A percentile compares a stretch with the other conserved stretches of the same genome.
Evolutionary conservation across 1,140 invertebrate species (phyloP).

Genomic region (Brachystomella parvula): DNA sequence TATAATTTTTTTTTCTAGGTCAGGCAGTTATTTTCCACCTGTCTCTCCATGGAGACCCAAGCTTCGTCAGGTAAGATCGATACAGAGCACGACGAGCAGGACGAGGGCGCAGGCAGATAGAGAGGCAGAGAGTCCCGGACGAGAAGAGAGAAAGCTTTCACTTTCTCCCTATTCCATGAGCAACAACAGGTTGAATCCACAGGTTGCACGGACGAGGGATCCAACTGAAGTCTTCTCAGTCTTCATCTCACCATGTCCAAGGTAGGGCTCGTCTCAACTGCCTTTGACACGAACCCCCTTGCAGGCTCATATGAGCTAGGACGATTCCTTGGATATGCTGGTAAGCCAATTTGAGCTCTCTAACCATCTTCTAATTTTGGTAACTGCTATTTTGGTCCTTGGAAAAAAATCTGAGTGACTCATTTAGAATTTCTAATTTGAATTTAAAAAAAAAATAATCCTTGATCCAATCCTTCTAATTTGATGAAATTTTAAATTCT

Average conservation of each 20-base stretch:
- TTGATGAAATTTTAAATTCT: too few relatives aligned
- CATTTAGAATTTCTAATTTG: too few relatives aligned
- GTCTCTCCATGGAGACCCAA: not conserved
- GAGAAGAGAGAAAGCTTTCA: not conserved
- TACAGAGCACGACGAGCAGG: not conserved
- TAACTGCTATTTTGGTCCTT: too few relatives aligned
- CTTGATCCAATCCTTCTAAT: too few relatives aligned
- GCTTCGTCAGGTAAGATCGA: not conserved
- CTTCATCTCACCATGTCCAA: not conserved
- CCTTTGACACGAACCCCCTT: conserved; percentile 1
- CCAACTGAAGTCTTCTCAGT: too few relatives aligned
- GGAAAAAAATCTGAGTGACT: too few relatives aligned
- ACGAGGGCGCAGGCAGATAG: not conserved
- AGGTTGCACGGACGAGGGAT: conserved; percentile 3
- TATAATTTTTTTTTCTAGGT: conserved; percentile 7
- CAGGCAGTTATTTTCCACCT: conserved; percentile 6
- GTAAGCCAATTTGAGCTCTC: too few relatives aligned
- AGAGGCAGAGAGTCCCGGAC: not conserved
- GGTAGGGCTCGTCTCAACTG: not conserved
- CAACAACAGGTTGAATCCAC: conserved; percentile 9
- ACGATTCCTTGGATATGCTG: not conserved
- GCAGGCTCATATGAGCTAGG: not conserved
- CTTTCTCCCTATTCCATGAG: not conserved
- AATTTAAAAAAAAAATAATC: too few relatives aligned
- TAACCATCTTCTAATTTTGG: too few relatives aligned